Evolutionary conservation across 2,888 invertebrate species (phyloP), one percentile per base, ranked within the genome.

Genomic region (Patella pellucida): DNA sequence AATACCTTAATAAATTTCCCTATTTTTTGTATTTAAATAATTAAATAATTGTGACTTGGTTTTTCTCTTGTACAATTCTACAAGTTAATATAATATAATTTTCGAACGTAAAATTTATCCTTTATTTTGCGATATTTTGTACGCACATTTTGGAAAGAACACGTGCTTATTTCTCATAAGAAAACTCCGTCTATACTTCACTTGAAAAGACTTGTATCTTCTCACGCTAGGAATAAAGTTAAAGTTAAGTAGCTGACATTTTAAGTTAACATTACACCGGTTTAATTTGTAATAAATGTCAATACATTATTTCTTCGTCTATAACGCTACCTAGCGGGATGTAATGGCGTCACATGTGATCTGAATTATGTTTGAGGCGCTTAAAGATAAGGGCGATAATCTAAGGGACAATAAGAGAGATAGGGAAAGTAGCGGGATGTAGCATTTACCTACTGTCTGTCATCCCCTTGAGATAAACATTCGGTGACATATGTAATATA

Each of bases 281-380:
- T 62, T 62, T 23, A 62, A 62, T 19, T 62, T 62, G 62, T 62
- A 62, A 62, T 62, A 62, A 62, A 62, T 62, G 62, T 62, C 62
- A 62, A 62, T 62, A 62, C 62, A 23, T 23, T 19, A 23, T 23
- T 62, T 23, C 23, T 23, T 62, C 23, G 23, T 12, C 62, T 23
- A 62, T 62, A 23, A 9, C 62, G 11, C 62, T 23, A 62, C 62
- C 62, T 62, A 62, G 62, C 62, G 62, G 62, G 62, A 62, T 14
- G 23, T 62, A 62, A 62, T 19, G 23, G 62, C 62, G 62, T 62
- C 62, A 62, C 62, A 62, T 62, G 23, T 62, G 62, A 62, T 62
- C 23, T 62, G 19, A 62, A 62, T 62, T 62, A 62, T 23, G 23
- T 19, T 62, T 41, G 23, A 23, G 23, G 62, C 11, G 62, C 23